These are phyloP conservation scores for Galaxea fascicularis DNA, from an alignment of 92 coral and sea anemone genomes.

Conservation along the genomic window DNA sequence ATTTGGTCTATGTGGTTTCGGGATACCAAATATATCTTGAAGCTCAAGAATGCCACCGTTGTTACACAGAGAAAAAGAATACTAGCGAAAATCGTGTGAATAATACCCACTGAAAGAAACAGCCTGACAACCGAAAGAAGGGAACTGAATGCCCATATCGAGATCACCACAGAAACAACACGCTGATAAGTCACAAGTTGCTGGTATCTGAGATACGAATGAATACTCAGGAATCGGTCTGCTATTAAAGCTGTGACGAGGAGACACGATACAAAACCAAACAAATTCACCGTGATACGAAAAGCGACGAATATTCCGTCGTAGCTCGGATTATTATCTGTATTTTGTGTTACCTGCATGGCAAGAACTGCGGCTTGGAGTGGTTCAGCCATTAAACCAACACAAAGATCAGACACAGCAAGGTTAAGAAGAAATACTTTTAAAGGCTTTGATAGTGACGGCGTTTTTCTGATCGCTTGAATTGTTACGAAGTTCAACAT, in stretches of 20 bases:
- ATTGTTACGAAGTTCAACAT: not conserved
- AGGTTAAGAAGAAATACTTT: not conserved
- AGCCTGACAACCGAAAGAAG: not conserved
- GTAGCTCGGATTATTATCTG: not conserved
- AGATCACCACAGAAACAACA: not conserved
- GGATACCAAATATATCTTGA: not conserved
- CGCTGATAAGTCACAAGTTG: not conserved
- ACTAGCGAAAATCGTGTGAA: not conserved
- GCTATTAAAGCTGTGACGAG: not conserved
- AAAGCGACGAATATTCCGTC: too few relatives aligned
- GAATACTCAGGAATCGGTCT: not conserved
- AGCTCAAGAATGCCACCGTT: not conserved
- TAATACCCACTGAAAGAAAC: not conserved
- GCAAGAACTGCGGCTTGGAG: not conserved
- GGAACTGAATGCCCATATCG: not conserved
- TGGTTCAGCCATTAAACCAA: not conserved
- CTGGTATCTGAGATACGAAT: not conserved
- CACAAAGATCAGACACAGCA: not conserved
- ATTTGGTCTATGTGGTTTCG: not conserved
- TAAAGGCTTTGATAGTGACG: not conserved
- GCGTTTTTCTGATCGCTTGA: not conserved
- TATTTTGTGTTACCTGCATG: not conserved
- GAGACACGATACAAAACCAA: not conserved
- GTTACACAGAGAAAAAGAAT: not conserved
- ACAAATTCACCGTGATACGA: not conserved